These are phyloP conservation scores for Actenoides lindsayi DNA, from an alignment of 2,113 vertebrate genomes.

Conservation along the genomic window DNA sequence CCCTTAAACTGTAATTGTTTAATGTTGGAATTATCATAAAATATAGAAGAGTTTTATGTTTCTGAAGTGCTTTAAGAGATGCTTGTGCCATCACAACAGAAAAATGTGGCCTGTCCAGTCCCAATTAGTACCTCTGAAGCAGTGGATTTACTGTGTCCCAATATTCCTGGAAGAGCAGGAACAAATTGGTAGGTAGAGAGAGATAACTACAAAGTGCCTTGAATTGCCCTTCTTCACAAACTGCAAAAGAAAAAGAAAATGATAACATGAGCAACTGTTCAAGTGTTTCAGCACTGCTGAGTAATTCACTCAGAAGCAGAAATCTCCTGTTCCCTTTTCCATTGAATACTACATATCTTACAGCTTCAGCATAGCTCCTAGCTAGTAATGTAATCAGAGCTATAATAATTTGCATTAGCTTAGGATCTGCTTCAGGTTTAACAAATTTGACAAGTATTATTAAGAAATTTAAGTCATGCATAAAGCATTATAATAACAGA, in stretches of 20 bases:
- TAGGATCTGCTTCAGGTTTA: neutral
- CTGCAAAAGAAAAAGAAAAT: constrained; percentile 74
- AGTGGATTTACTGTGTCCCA: constrained; percentile 83
- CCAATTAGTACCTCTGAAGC: constrained; percentile 82
- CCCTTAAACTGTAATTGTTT: neutral
- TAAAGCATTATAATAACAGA: neutral
- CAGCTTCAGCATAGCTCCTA: neutral
- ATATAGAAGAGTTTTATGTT: neutral
- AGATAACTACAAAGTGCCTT: constrained; percentile 91
- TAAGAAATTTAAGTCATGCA: neutral
- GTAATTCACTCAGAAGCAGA: neutral
- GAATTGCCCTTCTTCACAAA: constrained; percentile 83
- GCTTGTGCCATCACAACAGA: neutral
- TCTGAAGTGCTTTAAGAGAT: neutral
- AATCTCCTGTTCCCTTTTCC: neutral
- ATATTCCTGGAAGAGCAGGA: constrained; percentile 93
- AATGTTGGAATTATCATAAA: neutral
- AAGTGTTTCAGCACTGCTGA: neutral
- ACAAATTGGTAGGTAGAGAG: constrained; percentile 90
- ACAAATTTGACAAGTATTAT: neutral
- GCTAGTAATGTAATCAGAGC: neutral
- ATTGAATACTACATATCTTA: neutral
- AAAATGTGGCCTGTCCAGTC: neutral
- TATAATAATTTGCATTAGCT: neutral
- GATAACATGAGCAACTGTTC: neutral